Percentiles rank a stretch among this genome's conserved stretches.
Evolutionary conservation across 1,140 invertebrate species (phyloP).

Genomic region (Drosophila repletoides): DNA sequence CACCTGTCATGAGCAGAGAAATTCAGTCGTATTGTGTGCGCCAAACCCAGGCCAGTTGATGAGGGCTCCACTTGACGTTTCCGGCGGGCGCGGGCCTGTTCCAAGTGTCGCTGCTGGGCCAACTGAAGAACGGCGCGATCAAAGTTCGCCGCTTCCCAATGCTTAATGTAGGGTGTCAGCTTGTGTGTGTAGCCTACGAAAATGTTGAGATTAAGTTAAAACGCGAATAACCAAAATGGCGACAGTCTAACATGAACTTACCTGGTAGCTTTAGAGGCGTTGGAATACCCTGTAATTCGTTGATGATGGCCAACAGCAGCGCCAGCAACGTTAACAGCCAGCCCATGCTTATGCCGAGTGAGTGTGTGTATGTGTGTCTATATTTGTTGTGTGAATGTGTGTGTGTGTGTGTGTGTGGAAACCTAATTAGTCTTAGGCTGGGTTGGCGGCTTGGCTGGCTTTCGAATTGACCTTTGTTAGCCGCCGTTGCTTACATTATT

Average conservation of each 20-base stretch:
- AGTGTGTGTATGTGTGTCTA: conserved; percentile 13
- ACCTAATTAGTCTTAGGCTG: conserved; percentile 74
- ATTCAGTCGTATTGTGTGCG: conserved; percentile 79
- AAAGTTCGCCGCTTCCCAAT: conserved; percentile 81
- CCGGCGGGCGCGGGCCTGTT: conserved; percentile 71
- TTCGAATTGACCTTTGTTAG: conserved; percentile 66
- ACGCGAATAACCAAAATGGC: too few species aligned
- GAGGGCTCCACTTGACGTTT: conserved; percentile 71
- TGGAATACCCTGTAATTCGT: conserved; percentile 69
- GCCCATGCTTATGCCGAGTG: conserved; percentile 55
- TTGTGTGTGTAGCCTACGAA: conserved; percentile 81
- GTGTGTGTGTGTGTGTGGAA: conserved; percentile 50
- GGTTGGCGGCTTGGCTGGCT: conserved; percentile 47
- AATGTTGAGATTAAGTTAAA: not conserved
- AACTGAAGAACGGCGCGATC: conserved; percentile 69
- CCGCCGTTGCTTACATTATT: conserved; percentile 64
- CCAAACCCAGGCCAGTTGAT: conserved; percentile 69
- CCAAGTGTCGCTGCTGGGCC: conserved; percentile 76
- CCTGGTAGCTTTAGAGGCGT: conserved; percentile 78
- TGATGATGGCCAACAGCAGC: conserved; percentile 67
- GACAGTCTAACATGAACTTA: conserved; percentile 38
- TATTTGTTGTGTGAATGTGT: conserved; percentile 6
- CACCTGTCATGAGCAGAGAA: conserved; percentile 82
- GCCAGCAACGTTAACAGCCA: conserved; percentile 73
- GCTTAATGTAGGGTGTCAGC: conserved; percentile 77